Conservation (phyloP, 2,797 vertebrate species). For the Paramormyrops hopkinsi region DNA sequence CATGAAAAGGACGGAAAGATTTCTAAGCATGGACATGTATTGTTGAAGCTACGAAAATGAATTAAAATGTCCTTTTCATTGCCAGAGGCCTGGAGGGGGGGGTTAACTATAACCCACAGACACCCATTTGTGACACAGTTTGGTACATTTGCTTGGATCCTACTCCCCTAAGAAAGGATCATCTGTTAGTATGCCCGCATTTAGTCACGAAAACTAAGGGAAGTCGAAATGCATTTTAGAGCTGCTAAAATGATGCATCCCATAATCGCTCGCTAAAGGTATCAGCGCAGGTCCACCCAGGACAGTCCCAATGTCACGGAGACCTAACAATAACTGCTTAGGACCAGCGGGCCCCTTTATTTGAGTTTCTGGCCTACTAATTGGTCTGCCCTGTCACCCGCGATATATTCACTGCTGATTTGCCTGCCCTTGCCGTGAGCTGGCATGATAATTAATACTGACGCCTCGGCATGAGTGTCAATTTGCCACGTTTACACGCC, state of each 20-base stretch:
- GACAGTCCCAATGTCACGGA: not conserved
- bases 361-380: not conserved
- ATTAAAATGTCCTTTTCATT: conserved; percentile 4
- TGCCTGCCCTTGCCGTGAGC: not conserved
- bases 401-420: not conserved
- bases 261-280: not conserved
- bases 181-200: not conserved
- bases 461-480: not conserved
- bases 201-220: not conserved
- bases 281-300: not conserved
- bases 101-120: not conserved
- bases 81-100: not conserved
- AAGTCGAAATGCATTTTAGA: not conserved
- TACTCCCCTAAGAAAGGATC: not conserved
- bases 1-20: not conserved
- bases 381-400: not conserved
- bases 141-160: not conserved
- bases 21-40: not conserved
- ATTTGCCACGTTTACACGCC: not conserved
- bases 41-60: not conserved
- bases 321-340: not conserved
- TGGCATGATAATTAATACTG: not conserved
- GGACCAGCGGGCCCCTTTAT: not conserved
- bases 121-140: not conserved
- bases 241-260: not conserved